Evolutionary conservation across 1,140 invertebrate species (phyloP).

Genomic region (Parasteatoda tepidariorum): DNA sequence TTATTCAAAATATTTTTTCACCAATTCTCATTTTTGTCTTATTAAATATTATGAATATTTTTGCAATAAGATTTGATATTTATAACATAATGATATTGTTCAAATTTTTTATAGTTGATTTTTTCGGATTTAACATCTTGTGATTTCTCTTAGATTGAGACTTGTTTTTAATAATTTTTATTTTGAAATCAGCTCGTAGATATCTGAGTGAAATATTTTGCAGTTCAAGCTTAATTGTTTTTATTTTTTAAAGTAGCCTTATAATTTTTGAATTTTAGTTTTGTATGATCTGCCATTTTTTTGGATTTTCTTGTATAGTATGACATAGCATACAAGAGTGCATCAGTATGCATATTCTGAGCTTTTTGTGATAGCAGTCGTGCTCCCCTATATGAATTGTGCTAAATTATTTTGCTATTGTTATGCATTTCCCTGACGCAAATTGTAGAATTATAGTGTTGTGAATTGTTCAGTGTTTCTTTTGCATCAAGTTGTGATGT

Average conservation of each 20-base stretch:
- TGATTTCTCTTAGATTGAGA: no score
- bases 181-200: no score
- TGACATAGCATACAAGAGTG: background rate
- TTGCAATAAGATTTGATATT: no score
- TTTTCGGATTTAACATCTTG: no score
- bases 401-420: conserved; percentile 58
- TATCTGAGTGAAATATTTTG: conserved; percentile 33
- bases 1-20: no score
- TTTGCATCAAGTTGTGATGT: conserved; percentile 57
- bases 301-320: conserved; percentile 17
- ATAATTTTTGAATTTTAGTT: conserved; percentile 30
- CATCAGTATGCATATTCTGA: conserved; percentile 13
- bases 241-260: conserved; percentile 25
- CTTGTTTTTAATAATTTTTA: no score
- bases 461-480: conserved; percentile 56
- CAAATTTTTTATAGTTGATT: no score
- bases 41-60: no score
- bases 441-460: conserved; percentile 51
- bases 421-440: conserved; percentile 55
- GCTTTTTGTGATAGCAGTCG: conserved; percentile 48
- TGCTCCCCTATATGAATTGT: conserved; percentile 38
- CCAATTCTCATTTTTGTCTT: no score
- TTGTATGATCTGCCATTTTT: conserved; percentile 39
- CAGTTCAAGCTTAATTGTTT: conserved; percentile 24
- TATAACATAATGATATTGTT: no score